Percentiles rank a stretch among this genome's conserved stretches.
Evolutionary conservation across 2,113 vertebrate species (phyloP).

Genomic region (Dipodomys spectabilis): DNA sequence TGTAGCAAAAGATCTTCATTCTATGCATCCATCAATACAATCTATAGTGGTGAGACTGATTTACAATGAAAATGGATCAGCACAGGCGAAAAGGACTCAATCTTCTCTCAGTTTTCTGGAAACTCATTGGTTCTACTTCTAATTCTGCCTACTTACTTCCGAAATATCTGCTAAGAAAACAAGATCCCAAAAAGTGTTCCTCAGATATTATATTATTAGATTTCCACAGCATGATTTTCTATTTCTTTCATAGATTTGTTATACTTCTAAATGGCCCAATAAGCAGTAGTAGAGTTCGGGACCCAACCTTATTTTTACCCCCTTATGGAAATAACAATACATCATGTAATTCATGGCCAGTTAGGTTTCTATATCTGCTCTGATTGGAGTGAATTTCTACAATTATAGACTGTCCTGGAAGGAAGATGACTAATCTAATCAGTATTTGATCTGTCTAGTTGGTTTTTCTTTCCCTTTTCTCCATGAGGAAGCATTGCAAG

Average conservation of each 20-base stretch:
- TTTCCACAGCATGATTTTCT: neutral
- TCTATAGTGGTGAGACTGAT: neutral
- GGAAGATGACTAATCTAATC: neutral
- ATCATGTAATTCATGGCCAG: neutral
- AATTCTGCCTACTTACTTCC: no score
- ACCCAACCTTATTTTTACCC: no score
- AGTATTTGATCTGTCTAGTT: neutral
- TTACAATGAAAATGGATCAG: neutral
- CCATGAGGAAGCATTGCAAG: neutral
- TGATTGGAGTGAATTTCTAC: neutral
- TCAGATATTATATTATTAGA: neutral
- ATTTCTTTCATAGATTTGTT: neutral
- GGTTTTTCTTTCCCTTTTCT: neutral
- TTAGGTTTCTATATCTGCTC: neutral
- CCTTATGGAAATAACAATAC: neutral
- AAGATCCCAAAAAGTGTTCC: neutral
- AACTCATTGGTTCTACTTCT: neutral
- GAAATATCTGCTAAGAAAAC: neutral
- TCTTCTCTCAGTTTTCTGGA: neutral
- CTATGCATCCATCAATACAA: neutral
- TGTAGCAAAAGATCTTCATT: neutral
- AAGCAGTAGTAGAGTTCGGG: neutral
- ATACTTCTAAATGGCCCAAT: neutral
- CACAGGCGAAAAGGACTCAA: rapidly evolving
- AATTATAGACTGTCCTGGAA: neutral